phyloP scores from a whole-genome alignment of 2,888 invertebrate genomes.

The Eupelmus urozonus region DNA sequence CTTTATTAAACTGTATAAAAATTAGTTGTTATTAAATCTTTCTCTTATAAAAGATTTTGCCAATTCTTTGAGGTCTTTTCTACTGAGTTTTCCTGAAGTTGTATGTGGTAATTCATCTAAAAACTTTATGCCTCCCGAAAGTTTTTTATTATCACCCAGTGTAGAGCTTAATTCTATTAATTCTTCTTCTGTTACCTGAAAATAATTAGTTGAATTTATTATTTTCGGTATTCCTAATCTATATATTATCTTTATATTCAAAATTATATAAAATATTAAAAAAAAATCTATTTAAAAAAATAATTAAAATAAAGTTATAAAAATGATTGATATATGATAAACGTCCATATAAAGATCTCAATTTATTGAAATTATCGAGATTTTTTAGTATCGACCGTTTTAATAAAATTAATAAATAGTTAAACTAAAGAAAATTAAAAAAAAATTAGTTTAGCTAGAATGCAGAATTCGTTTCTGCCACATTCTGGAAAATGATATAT shows the following conservation, averaged over 20 bases:
- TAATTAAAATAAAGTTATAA: background rate
- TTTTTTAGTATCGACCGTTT: too few relatives aligned
- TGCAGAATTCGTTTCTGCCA: too few relatives aligned
- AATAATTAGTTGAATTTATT: too few relatives aligned
- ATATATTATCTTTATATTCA: too few relatives aligned
- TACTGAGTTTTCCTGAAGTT: constrained; percentile 66
- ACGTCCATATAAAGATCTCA: background rate
- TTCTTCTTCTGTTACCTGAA: constrained; percentile 69
- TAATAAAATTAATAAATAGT: background rate
- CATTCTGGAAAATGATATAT: too few relatives aligned
- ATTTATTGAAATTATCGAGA: background rate
- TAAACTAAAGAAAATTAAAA: background rate
- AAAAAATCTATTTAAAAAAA: too few relatives aligned
- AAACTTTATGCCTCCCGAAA: constrained; percentile 70
- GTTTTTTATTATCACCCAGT: constrained; percentile 64
- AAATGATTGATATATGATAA: background rate
- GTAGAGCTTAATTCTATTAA: constrained; percentile 64
- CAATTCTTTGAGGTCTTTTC: constrained; percentile 64
- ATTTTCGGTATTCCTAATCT: too few relatives aligned
- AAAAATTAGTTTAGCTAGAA: too few relatives aligned
- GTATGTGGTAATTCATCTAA: constrained; percentile 67
- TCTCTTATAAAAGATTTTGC: constrained; percentile 52
- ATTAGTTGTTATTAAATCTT: too few relatives aligned
- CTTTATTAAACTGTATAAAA: too few relatives aligned
- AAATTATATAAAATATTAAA: too few relatives aligned